These are phyloP conservation scores for Drosophila setifemur DNA, from an alignment of 1,140 invertebrate genomes.

Conservation along the genomic window DNA sequence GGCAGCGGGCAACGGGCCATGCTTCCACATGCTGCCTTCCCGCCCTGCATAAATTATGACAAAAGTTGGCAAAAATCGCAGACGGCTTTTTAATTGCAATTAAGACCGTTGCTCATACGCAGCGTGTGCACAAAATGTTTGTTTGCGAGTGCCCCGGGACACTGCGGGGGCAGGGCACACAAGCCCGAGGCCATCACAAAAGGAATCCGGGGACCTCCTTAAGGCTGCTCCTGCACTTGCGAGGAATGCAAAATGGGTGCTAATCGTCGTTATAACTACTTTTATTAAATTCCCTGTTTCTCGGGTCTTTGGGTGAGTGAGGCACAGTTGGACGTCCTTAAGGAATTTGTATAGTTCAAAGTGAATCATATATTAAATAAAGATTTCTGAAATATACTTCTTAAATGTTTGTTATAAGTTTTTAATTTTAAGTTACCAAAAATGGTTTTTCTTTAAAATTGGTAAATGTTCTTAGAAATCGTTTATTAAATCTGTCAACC, in stretches of 20 bases:
- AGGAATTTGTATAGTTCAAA: too few species aligned
- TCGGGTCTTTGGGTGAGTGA: background rate
- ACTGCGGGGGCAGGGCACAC: background rate
- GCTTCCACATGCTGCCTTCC: constrained; percentile 58
- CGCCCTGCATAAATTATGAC: constrained; percentile 62
- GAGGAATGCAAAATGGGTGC: background rate
- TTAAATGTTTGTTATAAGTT: too few species aligned
- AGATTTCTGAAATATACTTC: too few species aligned
- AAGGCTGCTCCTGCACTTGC: background rate
- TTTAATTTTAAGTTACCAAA: too few species aligned
- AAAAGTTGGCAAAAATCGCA: constrained; percentile 34
- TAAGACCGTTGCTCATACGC: constrained; percentile 37
- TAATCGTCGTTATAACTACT: constrained; percentile 40
- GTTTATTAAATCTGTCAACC: too few species aligned
- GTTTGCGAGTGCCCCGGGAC: background rate
- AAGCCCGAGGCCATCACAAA: background rate
- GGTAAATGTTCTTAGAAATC: too few species aligned
- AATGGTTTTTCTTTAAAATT: too few species aligned
- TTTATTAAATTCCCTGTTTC: constrained; percentile 48
- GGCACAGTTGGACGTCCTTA: too few species aligned
- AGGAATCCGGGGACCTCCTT: background rate
- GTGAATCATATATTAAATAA: too few species aligned
- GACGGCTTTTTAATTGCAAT: constrained; percentile 6
- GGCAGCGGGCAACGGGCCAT: too few species aligned
- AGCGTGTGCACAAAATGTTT: background rate